phyloP scores from a whole-genome alignment of 2,888 invertebrate genomes.

The Nymphalis c-album region DNA sequence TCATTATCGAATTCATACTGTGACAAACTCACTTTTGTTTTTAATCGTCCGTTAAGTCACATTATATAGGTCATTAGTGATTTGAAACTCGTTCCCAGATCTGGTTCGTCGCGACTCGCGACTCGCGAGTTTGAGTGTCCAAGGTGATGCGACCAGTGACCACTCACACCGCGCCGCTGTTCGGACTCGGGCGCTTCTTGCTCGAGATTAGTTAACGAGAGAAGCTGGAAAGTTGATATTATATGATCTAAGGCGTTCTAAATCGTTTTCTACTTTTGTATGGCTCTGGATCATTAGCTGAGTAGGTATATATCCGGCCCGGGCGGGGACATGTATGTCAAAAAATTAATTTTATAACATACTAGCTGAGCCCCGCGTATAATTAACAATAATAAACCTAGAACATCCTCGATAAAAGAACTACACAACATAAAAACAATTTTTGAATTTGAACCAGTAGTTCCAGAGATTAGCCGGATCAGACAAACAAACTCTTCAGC shows the following conservation, averaged over 20 bases:
- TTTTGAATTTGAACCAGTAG: too few species aligned
- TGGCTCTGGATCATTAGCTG: neutral
- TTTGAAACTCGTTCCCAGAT: slow-evolving; percentile 11
- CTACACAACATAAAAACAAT: too few species aligned
- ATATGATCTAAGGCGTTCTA: too few species aligned
- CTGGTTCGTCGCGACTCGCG: neutral
- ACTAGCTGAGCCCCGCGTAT: too few species aligned
- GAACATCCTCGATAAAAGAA: too few species aligned
- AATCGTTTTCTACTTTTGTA: neutral
- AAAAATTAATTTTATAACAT: too few species aligned
- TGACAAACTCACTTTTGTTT: neutral
- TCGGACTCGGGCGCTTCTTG: neutral
- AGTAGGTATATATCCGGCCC: neutral
- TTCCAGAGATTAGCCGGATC: too few species aligned
- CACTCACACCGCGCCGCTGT: neutral
- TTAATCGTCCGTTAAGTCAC: neutral
- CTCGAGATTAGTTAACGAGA: slow-evolving; percentile 1
- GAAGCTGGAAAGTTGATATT: neutral
- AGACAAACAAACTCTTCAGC: too few species aligned
- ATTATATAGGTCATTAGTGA: neutral
- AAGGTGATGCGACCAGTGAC: neutral
- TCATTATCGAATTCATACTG: neutral
- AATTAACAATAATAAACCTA: too few species aligned
- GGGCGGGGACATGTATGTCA: too few species aligned
- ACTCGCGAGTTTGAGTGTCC: neutral